Percentiles rank a stretch among this genome's conserved stretches.
Conservation (phyloP, 2,797 vertebrate species). For the Yasuhikotakia modesta region DNA sequence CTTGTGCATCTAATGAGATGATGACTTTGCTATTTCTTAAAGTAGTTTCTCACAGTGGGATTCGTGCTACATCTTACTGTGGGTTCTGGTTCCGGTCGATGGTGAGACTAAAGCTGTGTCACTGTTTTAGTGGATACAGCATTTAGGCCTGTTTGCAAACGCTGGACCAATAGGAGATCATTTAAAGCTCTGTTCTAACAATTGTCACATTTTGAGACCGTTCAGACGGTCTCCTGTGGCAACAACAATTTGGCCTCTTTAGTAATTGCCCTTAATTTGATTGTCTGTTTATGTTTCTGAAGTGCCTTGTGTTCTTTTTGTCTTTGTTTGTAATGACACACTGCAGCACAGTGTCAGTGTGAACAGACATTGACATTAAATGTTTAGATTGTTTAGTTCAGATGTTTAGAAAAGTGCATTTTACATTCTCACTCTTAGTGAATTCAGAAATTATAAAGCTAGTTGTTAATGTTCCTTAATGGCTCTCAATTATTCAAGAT, state of each 20-base stretch:
- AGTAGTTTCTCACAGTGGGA: conserved; percentile 25
- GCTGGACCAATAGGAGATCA: conserved; percentile 12
- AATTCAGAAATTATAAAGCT: too few relatives aligned
- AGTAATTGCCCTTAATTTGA: conserved; percentile 6
- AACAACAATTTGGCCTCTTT: background rate
- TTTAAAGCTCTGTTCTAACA: conserved; percentile 13
- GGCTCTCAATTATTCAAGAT: too few relatives aligned
- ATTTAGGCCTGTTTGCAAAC: conserved; percentile 8
- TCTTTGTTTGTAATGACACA: background rate
- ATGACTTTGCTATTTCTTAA: conserved; percentile 49
- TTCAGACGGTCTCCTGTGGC: background rate
- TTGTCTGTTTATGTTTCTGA: conserved; percentile 9
- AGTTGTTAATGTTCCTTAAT: too few relatives aligned
- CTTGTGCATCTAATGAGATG: conserved; percentile 32
- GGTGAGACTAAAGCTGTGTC: conserved; percentile 35
- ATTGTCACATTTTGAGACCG: conserved; percentile 29
- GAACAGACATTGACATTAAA: too few relatives aligned
- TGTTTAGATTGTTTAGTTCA: too few relatives aligned
- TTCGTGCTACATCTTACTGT: conserved; percentile 34
- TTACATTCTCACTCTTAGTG: too few relatives aligned
- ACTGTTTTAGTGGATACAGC: background rate
- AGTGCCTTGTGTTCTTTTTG: conserved; percentile 6
- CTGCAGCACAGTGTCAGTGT: background rate
- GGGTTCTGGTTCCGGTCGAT: conserved; percentile 46
- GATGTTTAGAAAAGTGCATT: too few relatives aligned